Evolutionary conservation across 37 sponge, comb jelly and placozoan genomes (phyloP), one percentile per base, ranked within the genome.

Genomic region (Chondrilla cf. caribensis): DNA sequence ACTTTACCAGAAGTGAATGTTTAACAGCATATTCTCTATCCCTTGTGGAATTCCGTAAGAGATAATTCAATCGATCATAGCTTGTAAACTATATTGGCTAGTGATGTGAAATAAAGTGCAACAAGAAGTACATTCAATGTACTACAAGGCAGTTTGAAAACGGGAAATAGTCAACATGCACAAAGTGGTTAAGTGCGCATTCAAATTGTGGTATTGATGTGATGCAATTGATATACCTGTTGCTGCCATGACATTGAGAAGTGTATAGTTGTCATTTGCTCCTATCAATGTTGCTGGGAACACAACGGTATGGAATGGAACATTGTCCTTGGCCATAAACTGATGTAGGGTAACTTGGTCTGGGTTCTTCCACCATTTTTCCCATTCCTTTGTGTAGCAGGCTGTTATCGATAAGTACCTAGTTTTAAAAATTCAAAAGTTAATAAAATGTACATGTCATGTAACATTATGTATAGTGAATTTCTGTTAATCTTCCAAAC

Each of bases 321-420:
- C 88, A 72, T 94, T 94, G 80, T 94, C 95, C 58, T 94, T 94
- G 39, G 91, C 95, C 91, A 94, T 94, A 71, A 94, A 91, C 75
- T 91, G 85, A 33, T 86, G 79, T 3, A 90, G 80, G 25, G 64
- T 47, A 2, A 91, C 91, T 54, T 83, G 70, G 17, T 88, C 58
- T 17, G 95, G 95, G 41, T 92, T 89, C 82, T 95, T 95, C 95
- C 95, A 95, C 92, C 92, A 95, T 65, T 86, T 33, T 64, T 95
- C 92, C 95, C 95, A 95, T 33, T 92, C 73, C 8, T 86, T 66
- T 51, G 82, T 89, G 79, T 95, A 92, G 68, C 84, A 79, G 51
- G 95, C 92, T 19, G 92, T 91, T 38, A 92, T 92, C 19, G 95
- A 91, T 22, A 91, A 58, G 58, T 95, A 91, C 55, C 79, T 85